phyloP scores from a whole-genome alignment of 2,888 invertebrate species.

The Callyntrura sp. region DNA sequence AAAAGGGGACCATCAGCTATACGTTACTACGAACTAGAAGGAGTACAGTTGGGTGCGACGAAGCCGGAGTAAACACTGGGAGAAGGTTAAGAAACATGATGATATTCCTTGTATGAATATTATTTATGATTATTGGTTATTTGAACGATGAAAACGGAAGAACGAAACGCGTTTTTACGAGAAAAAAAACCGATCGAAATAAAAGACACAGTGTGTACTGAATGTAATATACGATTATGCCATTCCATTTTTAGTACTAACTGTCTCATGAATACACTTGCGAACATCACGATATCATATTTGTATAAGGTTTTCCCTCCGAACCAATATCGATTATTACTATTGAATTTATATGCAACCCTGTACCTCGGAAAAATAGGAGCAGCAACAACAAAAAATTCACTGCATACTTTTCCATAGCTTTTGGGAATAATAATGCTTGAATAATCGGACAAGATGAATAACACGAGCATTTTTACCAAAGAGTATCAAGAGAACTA shows the following conservation, averaged over 20 bases:
- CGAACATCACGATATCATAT: not conserved
- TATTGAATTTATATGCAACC: too few species aligned
- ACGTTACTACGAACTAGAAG: too few species aligned
- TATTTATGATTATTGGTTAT: slow-evolving; percentile 19
- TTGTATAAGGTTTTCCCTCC: not conserved
- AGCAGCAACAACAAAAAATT: too few species aligned
- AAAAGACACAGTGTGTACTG: too few species aligned
- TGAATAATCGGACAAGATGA: not conserved
- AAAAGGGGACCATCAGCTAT: too few species aligned
- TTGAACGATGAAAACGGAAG: not conserved
- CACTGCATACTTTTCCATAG: not conserved
- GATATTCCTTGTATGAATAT: not conserved
- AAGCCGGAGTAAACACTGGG: not conserved
- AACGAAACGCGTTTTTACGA: not conserved
- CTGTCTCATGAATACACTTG: slow-evolving; percentile 1
- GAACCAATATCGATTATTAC: slow-evolving; percentile 14
- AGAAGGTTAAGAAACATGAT: not conserved
- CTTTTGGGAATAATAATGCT: slow-evolving; percentile 20
- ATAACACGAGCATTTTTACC: too few species aligned
- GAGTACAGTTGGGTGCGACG: too few species aligned
- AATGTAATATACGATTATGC: not conserved
- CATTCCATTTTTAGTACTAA: not conserved
- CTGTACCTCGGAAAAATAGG: too few species aligned
- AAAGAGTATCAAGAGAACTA: too few species aligned
- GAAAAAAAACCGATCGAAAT: not conserved